Evolutionary conservation across 2,888 invertebrate species (phyloP).

Genomic region (Melanostoma mellinum): DNA sequence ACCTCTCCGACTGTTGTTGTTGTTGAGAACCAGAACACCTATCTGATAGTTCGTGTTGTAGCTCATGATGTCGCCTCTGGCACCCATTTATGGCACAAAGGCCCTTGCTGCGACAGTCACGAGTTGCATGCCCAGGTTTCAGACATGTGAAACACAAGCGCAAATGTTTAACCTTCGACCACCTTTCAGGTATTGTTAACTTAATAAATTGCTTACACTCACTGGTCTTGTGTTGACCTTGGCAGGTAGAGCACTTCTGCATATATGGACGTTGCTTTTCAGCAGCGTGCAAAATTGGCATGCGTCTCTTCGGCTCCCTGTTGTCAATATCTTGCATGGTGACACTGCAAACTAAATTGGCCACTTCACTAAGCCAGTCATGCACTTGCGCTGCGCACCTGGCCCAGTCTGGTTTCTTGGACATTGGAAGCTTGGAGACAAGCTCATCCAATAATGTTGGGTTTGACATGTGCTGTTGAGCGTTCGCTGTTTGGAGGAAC

Average conservation of each 20-base stretch:
- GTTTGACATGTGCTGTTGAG: slow-evolving; percentile 62
- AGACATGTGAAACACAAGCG: slow-evolving; percentile 27
- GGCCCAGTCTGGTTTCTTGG: slow-evolving; percentile 61
- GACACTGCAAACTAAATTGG: no score
- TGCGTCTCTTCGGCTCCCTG: no score
- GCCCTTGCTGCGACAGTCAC: slow-evolving; percentile 8
- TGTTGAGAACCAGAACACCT: background rate
- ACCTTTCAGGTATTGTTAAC: no score
- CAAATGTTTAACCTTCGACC: no score
- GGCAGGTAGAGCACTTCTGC: no score
- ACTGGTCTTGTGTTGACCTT: no score
- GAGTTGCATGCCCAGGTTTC: slow-evolving; percentile 7
- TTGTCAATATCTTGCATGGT: no score
- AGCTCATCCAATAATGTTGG: slow-evolving; percentile 66
- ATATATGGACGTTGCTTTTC: no score
- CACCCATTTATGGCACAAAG: background rate
- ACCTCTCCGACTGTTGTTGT: background rate
- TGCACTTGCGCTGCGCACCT: slow-evolving; percentile 20
- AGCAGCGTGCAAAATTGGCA: no score
- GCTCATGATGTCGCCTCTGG: slow-evolving; percentile 15
- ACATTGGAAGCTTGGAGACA: slow-evolving; percentile 60
- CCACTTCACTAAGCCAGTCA: no score
- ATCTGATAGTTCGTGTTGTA: slow-evolving; percentile 13
- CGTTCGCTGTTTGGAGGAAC: slow-evolving; percentile 58
- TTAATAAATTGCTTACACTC: no score